A percentile compares a stretch with the other conserved stretches of the same genome.
These are phyloP conservation scores for Calliopum simillimum DNA, from an alignment of 2,888 invertebrate genomes.

Conservation along the genomic window DNA sequence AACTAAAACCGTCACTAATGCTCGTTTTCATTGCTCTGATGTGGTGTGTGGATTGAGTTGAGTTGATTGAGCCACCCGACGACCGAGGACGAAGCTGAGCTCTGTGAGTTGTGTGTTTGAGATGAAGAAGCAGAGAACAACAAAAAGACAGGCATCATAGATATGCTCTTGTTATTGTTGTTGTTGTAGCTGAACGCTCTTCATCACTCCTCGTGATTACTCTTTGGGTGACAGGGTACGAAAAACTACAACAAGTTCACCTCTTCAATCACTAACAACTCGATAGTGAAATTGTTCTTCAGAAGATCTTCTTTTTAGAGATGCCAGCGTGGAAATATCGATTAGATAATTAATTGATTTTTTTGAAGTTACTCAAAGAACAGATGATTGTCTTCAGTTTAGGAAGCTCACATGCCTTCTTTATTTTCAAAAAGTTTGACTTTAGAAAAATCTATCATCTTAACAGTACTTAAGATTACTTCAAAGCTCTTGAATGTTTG, in stretches of 20 bases:
- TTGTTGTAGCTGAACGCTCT: conserved; percentile 8
- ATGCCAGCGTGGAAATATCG: no score
- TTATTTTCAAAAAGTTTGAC: no score
- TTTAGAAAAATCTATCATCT: no score
- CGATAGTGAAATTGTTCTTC: not conserved
- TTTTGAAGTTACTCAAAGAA: no score
- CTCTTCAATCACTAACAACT: conserved; percentile 32
- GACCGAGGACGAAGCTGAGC: conserved; percentile 39
- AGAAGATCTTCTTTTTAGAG: no score
- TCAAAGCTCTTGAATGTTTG: no score
- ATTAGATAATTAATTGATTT: no score
- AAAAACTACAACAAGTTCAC: conserved; percentile 22
- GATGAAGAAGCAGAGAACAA: not conserved
- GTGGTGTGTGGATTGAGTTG: not conserved
- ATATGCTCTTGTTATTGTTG: conserved; percentile 5
- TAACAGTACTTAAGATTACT: no score
- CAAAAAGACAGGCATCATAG: conserved; percentile 11
- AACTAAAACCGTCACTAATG: conserved; percentile 21
- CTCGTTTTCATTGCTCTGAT: not conserved
- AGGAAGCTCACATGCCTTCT: no score
- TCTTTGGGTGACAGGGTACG: not conserved
- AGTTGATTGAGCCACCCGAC: conserved; percentile 24
- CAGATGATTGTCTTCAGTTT: no score
- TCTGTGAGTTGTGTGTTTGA: conserved; percentile 51
- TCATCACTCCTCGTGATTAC: conserved; percentile 24